These are phyloP conservation scores for Charaxes varanes DNA, from an alignment of 1,140 invertebrate species.

Conservation along the genomic window DNA sequence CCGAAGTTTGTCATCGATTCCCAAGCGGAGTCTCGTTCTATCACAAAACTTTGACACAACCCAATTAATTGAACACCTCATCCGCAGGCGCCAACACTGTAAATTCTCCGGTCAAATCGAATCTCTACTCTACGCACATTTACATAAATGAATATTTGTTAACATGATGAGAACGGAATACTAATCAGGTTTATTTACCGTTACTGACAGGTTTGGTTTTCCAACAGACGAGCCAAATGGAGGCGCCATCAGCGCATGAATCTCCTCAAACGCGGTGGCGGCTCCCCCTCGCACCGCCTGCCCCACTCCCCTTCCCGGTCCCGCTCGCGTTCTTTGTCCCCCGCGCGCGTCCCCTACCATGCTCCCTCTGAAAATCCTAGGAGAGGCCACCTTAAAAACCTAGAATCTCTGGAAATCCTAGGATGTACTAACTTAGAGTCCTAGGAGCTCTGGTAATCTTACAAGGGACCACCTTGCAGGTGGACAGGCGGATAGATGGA, in stretches of 20 bases:
- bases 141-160: conserved; percentile 55
- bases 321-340: conserved; percentile 71
- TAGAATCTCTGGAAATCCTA: no score
- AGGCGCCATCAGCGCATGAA: conserved; percentile 96
- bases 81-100: conserved; percentile 26
- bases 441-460: no score
- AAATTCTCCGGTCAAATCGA: conserved; percentile 38
- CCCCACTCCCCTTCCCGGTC: conserved; percentile 73
- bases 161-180: conserved; percentile 52
- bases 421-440: no score
- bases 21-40: no score
- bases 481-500: no score
- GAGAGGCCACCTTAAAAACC: no score
- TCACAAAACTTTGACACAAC: conserved; percentile 13
- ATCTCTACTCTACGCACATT: conserved; percentile 39
- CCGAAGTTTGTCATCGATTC: no score
- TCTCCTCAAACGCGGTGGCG: conserved; percentile 84
- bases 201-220: conserved; percentile 95
- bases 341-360: conserved; percentile 60
- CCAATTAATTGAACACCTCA: conserved; percentile 33
- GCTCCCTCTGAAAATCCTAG: no score
- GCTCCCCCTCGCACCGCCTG: conserved; percentile 72
- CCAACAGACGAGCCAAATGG: conserved; percentile 98
- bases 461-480: no score
- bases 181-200: conserved; percentile 70